Base-by-base conservation (phyloP, 1,140 invertebrate genomes). In the Stegodyphus mimosarum region DNA sequence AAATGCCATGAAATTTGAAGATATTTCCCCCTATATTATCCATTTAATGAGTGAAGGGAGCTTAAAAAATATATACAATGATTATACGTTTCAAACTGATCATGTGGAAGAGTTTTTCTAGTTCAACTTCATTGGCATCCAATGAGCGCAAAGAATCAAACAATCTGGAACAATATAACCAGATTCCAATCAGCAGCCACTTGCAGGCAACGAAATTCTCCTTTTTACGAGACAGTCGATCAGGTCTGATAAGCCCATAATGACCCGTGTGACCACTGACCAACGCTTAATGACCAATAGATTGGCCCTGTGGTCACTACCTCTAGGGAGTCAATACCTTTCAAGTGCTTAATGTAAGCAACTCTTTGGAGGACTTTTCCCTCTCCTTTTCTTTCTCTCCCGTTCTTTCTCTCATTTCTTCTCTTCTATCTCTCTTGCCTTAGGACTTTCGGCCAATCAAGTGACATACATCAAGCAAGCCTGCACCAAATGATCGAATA, bases 181-280 rank as follows among this genome's bases (percentile, higher is more conserved):
- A 73, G 80, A 83, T 83, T 83, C 80, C 80, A 83, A 83, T 83
- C 80, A 75, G 64, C 81, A 17, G 60, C 71, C 76, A 60, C 79
- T 81, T 73, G 13, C 48, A 73, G 70, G 10, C 67, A 69, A 11
- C 76, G 5, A 33, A 67, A 9, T 13, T 51, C 50, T 66, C 63
- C 66, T 72, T 76, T 84, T 84, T 84, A 84, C 81, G 81, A 84
- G 81, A 84, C 81, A 70, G 72, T 84, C 73, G 81, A 84, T 84
- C 73, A 76, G 73, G 50, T 33, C 71, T 84, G 81, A 84, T 84
- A 84, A 84, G 81, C 81, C 81, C 55, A 70, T 84, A 84, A 84
- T 84, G 81, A 84, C 81, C 81, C 66, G 50, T 49, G 81, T 70
- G 81, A 84, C 81, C 81, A 70, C 81, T 60, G 72, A 64, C 72